Base-by-base conservation (phyloP, 2,797 vertebrate species). In the Salarias fasciatus region DNA sequence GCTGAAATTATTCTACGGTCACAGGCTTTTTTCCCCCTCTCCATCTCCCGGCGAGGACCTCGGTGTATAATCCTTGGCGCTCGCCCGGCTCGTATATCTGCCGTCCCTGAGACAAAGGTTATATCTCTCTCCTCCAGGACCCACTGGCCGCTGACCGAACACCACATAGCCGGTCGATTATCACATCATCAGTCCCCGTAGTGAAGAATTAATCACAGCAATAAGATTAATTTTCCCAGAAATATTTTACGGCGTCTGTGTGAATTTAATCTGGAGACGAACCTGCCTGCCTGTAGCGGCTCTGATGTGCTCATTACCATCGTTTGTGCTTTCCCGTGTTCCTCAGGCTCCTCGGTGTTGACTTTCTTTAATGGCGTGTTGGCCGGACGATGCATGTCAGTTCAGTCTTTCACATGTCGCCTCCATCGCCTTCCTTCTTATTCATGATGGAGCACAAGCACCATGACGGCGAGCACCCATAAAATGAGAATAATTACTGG, bases 1-100 rank as follows among this genome's bases (percentile, higher is more conserved):
- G 85, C 89, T 92, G 91, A 91, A 93, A 93, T 94, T 91, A 93
- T 93, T 93, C 90, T 88, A 88, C 85, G 86, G 91, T 92, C 91
- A 90, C 88, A 88, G 82, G 77, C 83, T 84, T 81, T 62, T 69
- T 13, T 11, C 2, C 44, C 66, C 57, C 77, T 54, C 81, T 71
- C 84, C 80, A 84, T 86, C 86, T 88, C 86, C 67, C 60, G 55
- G 72, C 66, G 77, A 89, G 84, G 88, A 88, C 89, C 91, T 90
- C 77, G 47, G 82, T 89, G 90, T 91, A 88, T 89, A 92, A 92
- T 93, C 86, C 86, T 80, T 75, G 79, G 82, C 75, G 64, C 84
- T 83, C 69, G 75, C 84, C 69, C 63, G 75, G 76, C 87, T 87
- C 82, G 79, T 89, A 88, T 90, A 91, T 91, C 90, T 88, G 82